Conservation (phyloP, 2,113 vertebrate species). For the Bubalus kerabau region DNA sequence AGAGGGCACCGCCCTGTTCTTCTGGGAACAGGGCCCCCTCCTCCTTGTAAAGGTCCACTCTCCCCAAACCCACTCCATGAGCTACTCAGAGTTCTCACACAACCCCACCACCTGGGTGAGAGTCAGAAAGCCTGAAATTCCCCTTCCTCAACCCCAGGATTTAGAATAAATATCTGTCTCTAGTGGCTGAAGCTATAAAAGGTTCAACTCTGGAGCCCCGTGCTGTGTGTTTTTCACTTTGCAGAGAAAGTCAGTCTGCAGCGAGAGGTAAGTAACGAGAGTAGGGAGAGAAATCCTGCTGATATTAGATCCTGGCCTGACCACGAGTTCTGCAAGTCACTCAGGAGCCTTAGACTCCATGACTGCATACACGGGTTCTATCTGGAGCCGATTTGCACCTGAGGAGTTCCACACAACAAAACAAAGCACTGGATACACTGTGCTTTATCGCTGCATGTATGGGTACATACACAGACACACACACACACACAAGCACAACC, state of each 20-base stretch:
- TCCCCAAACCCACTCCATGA: background rate
- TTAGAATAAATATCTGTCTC: background rate
- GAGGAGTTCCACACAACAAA: background rate
- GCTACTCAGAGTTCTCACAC: background rate
- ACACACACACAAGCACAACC: background rate
- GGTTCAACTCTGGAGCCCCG: background rate
- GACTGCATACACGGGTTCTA: background rate
- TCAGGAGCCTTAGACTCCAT: background rate
- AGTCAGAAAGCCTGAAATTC: background rate
- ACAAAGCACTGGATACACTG: background rate
- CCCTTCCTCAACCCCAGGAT: background rate
- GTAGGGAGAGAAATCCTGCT: background rate
- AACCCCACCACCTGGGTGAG: accelerated
- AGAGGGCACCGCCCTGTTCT: background rate
- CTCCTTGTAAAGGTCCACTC: background rate
- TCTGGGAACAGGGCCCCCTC: background rate
- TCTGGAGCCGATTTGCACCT: background rate
- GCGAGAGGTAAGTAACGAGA: background rate
- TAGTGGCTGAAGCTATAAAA: background rate
- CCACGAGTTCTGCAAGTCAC: background rate
- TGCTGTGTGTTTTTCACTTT: background rate
- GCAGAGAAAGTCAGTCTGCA: background rate
- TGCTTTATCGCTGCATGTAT: background rate
- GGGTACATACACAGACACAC: background rate
- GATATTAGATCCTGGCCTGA: background rate